Conservation (phyloP, 1,140 invertebrate species). For the Macrotrachela quadricornifera region DNA sequence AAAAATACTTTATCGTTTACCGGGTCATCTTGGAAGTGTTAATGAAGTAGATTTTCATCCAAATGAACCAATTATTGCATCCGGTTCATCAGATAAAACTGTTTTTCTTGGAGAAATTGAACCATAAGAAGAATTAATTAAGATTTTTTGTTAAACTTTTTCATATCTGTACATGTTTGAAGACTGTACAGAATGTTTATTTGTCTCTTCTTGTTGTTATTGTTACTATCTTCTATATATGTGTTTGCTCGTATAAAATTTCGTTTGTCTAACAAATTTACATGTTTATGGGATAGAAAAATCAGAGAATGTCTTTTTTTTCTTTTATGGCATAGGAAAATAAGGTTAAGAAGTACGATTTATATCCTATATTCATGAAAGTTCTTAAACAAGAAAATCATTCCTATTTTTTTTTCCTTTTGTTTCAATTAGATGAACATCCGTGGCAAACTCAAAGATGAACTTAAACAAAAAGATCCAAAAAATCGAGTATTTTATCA, state of each 20-base stretch:
- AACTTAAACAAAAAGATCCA: neutral
- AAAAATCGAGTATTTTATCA: neutral
- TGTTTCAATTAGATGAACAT: neutral
- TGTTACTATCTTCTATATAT: neutral
- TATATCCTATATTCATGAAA: too few relatives aligned
- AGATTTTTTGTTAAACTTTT: neutral
- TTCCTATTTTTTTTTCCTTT: too few relatives aligned
- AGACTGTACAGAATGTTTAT: neutral
- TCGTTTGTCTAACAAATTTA: too few relatives aligned
- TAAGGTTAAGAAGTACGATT: too few relatives aligned
- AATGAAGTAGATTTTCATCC: conserved; percentile 92
- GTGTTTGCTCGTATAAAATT: too few relatives aligned
- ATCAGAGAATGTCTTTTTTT: too few relatives aligned
- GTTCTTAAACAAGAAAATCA: too few relatives aligned
- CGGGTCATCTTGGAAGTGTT: conserved; percentile 88
- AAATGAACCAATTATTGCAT: conserved; percentile 73
- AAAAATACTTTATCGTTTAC: conserved; percentile 79
- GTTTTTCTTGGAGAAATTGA: conserved; percentile 86
- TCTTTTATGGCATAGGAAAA: too few relatives aligned
- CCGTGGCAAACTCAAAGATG: neutral
- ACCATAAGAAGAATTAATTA: conserved; percentile 23
- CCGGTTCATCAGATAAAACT: conserved; percentile 81
- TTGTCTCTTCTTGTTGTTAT: neutral
- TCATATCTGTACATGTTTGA: neutral
- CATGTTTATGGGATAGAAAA: too few relatives aligned